Base-by-base conservation (phyloP, 2,113 vertebrate species). In the Mastomys natalensis region DNA sequence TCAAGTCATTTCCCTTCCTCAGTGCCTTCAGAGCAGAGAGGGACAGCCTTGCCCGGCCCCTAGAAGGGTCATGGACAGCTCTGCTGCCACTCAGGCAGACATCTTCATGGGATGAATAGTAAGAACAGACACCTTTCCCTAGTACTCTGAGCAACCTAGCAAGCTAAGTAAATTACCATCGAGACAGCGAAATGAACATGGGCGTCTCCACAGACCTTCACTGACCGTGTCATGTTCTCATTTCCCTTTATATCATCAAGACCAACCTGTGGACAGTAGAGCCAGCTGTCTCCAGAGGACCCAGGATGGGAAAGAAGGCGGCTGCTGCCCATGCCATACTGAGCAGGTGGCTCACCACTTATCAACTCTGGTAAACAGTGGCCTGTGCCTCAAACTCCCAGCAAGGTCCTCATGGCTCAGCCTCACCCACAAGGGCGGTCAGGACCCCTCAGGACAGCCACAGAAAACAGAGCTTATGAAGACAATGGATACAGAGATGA, bases 1-100 rank as follows among this genome's bases (percentile, higher is more conserved):
- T 37, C 53, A 66, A 43, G 37, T 24, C 22, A 9, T 34, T 24
- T 77, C 51, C 81, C 22, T 7, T 58, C 81, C 31, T 40, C 40
- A 72, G 55, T 17, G 84, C 51, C 81, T 81, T 87, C 62, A 53
- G 74, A 76, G 40, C 0, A 0, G 37, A 9, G 51, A 77, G 26
- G 37, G 53, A 29, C 80, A 87, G 43, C 17, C 51, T 62, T 34
- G 3, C 53, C 48, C 40, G 64, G 51, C 3, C n/a, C 64, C n/a
- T 12, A 8, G 4, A 62, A 19, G 51, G 0, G 1, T 45, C 43
- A 21, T 0, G 0, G 37, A 15, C 1, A 17, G 40, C 29, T 45
- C 31, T 13, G 5, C 31, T 43, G 68, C 68, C 73, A 17, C 15
- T 9, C 10, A 34, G 40, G 22, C 15, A n/a, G 40, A 29, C 9